These are phyloP conservation scores for Morpho deidamia DNA, from an alignment of 2,888 invertebrate species.

Conservation along the genomic window DNA sequence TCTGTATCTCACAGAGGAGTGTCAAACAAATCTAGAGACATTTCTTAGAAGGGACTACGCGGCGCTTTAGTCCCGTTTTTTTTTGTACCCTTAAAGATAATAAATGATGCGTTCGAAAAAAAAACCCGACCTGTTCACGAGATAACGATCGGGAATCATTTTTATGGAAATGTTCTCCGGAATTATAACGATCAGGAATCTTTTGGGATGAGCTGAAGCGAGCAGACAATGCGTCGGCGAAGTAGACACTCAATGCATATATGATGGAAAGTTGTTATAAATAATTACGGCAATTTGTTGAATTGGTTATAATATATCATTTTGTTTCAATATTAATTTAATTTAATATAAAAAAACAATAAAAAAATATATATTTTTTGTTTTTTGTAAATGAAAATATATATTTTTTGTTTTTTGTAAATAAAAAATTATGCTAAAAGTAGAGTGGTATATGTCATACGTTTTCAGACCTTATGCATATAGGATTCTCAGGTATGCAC, in stretches of 20 bases:
- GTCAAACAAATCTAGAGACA: constrained; percentile 69
- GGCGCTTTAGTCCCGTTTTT: constrained; percentile 69
- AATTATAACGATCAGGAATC: constrained; percentile 74
- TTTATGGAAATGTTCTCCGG: constrained; percentile 75
- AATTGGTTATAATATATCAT: neutral
- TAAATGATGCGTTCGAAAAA: constrained; percentile 73
- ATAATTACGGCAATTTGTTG: constrained; percentile 5
- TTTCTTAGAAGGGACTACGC: constrained; percentile 73
- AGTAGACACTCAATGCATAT: constrained; percentile 38
- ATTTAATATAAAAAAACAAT: too few relatives aligned
- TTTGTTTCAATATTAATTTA: neutral
- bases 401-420: too few relatives aligned
- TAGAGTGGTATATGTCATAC: too few relatives aligned
- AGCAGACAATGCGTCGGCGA: constrained; percentile 75
- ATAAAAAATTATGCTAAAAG: too few relatives aligned
- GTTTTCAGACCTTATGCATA: too few relatives aligned
- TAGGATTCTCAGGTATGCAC: too few relatives aligned
- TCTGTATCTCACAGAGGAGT: constrained; percentile 70
- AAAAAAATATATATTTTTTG: too few relatives aligned
- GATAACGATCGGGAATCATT: constrained; percentile 74
- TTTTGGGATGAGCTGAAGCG: constrained; percentile 71
- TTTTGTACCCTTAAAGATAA: constrained; percentile 74
- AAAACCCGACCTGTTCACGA: constrained; percentile 74
- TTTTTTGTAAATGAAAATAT: too few relatives aligned
- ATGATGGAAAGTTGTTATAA: constrained; percentile 32